A percentile compares a stretch with the other conserved stretches of the same genome.
Conservation (phyloP, 2,113 vertebrate species). For the Rhea americana region DNA sequence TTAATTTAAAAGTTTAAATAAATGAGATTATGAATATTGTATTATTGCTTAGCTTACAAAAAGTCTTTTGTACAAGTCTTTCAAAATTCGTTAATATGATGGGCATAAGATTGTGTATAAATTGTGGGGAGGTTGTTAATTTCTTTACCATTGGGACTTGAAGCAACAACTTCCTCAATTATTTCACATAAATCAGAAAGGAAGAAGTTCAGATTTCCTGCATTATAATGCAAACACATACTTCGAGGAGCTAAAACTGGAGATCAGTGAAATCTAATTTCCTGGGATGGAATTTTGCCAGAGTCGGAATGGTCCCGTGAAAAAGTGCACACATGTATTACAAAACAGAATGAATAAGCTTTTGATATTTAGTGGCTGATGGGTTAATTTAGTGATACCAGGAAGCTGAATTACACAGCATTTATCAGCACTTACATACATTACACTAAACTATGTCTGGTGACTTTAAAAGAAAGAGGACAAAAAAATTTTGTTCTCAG, state of each 20-base stretch:
- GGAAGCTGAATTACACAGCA: rapidly evolving
- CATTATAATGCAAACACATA: neutral
- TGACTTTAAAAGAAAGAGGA: neutral
- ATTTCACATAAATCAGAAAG: neutral
- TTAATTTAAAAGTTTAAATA: neutral
- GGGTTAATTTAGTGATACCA: rapidly evolving
- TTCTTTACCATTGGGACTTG: rapidly evolving
- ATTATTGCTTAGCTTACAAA: neutral
- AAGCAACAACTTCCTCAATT: neutral
- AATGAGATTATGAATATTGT: rapidly evolving
- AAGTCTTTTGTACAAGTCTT: neutral
- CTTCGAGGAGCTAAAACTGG: neutral
- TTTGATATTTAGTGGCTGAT: neutral
- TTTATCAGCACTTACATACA: neutral
- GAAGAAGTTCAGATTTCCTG: neutral
- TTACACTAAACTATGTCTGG: neutral
- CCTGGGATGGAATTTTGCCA: neutral
- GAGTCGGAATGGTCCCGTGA: neutral
- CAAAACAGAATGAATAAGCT: no score
- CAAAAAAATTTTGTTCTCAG: rapidly evolving
- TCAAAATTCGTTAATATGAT: neutral
- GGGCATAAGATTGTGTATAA: neutral
- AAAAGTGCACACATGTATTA: rapidly evolving
- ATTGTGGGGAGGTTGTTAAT: neutral
- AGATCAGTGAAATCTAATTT: neutral